Base-by-base conservation (phyloP, 2,113 vertebrate genomes). In the Mus pahari region DNA sequence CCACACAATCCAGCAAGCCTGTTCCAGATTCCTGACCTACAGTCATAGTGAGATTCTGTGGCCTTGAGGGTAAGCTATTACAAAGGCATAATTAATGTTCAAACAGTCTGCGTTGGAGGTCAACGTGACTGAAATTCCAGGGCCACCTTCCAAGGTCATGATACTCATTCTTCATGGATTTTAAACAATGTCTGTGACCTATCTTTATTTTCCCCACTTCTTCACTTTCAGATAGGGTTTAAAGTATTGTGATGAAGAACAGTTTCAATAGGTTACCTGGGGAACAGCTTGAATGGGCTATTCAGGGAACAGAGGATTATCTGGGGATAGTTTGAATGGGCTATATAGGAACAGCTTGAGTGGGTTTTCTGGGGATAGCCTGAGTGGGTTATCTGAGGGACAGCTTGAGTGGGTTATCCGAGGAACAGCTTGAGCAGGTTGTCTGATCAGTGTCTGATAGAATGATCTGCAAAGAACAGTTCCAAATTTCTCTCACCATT, bases 181-280 rank as follows among this genome's bases (percentile, higher is more conserved):
- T 91, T 89, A 48, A 93, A 74, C 9, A 13, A 48, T 58, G 66
- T 33, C 16, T 24, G 68, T 28, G 17, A 33, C 42, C 39, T 33
- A 1, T 33, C 31, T 92, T 86, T 45, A 71, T 62, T 79, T 77
- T 53, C 82, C 78, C 12, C 78, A 19, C 74, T 92, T 87, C 74
- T 92, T 82, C 36, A 82, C 89, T 92, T 58, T 87, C 31, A 96
- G 92, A 81, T 17, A 77, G 7, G 62, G n/a, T 53, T 86, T 75
- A 77, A 92, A 79, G 68, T 33, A 74, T 84, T 71, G 33, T 68
- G 42, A 48, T 62, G 33, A 92, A 84, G 60, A 84, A n/a, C 26
- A 31, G 26, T 64, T 82, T 28, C 14, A 84, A n/a, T 17, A 8
- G 53, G 24, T 84, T 62, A 42, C 12, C 22, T 60, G 36, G 31